These are phyloP conservation scores for Tetropium fuscum DNA, from an alignment of 2,888 invertebrate genomes.

Conservation along the genomic window DNA sequence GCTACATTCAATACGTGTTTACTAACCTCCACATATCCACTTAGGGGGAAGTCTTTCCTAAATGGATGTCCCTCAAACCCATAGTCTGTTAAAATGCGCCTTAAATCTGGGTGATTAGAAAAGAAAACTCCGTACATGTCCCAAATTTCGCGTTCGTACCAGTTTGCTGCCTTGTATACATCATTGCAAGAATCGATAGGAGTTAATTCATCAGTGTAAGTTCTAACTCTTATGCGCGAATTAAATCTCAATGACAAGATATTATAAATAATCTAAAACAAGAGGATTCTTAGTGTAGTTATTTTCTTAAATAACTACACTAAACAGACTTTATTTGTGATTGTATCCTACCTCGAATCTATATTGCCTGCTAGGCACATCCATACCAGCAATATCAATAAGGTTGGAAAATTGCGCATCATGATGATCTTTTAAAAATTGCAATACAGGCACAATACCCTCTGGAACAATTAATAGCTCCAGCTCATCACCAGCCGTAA, in stretches of 20 bases:
- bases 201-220: slow-evolving; percentile 97
- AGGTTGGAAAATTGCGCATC: slow-evolving; percentile 93
- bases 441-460: slow-evolving; percentile 91
- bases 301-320: no score
- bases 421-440: slow-evolving; percentile 96
- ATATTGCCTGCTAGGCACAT: slow-evolving; percentile 88
- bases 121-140: slow-evolving; percentile 99
- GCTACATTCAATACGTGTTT: no score
- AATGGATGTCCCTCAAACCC: slow-evolving; percentile 99
- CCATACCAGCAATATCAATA: slow-evolving; percentile 93
- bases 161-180: slow-evolving; percentile 92
- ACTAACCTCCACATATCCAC: slow-evolving; percentile 91
- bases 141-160: slow-evolving; percentile 97
- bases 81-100: slow-evolving; percentile 98
- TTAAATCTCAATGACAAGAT: slow-evolving; percentile 93
- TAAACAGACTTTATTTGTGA: not conserved
- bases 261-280: slow-evolving; percentile 85
- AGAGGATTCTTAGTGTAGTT: no score
- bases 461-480: slow-evolving; percentile 92
- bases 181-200: slow-evolving; percentile 87
- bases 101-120: slow-evolving; percentile 95
- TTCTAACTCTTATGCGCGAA: slow-evolving; percentile 93
- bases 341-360: slow-evolving; percentile 64
- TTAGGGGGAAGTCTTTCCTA: slow-evolving; percentile 96
- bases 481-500: slow-evolving; percentile 89